Conservation (phyloP, 2,113 vertebrate genomes). For the Hippoglossus stenolepis region DNA sequence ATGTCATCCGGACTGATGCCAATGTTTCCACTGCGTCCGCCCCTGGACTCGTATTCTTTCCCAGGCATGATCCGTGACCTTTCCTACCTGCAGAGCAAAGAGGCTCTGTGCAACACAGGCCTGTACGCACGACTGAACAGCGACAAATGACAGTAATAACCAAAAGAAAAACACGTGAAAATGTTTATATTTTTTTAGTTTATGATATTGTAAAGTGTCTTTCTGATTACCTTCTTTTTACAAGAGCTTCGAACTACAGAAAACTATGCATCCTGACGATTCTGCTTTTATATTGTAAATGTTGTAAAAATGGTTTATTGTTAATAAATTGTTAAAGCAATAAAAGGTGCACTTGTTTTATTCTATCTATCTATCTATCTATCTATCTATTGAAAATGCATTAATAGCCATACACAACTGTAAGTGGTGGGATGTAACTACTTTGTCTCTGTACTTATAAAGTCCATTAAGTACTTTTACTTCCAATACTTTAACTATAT, state of each 20-base stretch:
- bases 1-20: constrained; percentile 86
- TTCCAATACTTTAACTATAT: no score
- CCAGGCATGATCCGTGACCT: constrained; percentile 85
- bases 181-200: not conserved
- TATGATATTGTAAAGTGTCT: not conserved
- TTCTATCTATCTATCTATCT: not conserved
- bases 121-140: constrained; percentile 78
- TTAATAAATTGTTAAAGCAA: constrained; percentile 54
- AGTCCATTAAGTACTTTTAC: no score
- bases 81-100: constrained; percentile 84
- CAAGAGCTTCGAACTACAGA: constrained; percentile 22
- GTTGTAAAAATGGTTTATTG: constrained; percentile 55
- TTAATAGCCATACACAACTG: no score
- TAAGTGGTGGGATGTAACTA: no score
- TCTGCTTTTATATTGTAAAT: constrained; percentile 42
- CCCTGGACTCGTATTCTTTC: constrained; percentile 83
- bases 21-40: constrained; percentile 84
- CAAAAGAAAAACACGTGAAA: not conserved
- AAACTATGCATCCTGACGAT: constrained; percentile 9
- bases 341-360: constrained; percentile 2
- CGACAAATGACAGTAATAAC: constrained; percentile 69
- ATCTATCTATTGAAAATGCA: no score
- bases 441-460: no score
- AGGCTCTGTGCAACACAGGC: constrained; percentile 73
- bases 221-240: no score